phyloP scores from a whole-genome alignment of 2,888 invertebrate genomes.

The Rhamnusium bicolor region DNA sequence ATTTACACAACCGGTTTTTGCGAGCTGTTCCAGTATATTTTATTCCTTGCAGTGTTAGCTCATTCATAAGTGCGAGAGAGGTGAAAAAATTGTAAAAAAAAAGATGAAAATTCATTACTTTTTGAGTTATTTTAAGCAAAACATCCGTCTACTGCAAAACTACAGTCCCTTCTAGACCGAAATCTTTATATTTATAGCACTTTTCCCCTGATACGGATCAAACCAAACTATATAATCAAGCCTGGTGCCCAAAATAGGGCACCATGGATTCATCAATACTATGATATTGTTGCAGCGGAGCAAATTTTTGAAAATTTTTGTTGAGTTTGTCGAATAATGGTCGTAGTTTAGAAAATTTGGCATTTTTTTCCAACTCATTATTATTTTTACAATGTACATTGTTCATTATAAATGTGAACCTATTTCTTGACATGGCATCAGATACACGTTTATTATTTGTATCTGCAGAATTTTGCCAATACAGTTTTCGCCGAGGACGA shows the following conservation, averaged over 20 bases:
- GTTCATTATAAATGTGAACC: neutral
- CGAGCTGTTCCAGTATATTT: no score
- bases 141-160: no score
- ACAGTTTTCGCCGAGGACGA: no score
- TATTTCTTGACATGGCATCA: neutral
- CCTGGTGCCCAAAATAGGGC: neutral
- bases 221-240: neutral
- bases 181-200: neutral
- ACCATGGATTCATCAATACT: neutral
- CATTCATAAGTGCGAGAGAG: no score
- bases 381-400: neutral
- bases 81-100: no score
- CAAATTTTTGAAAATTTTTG: neutral
- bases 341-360: neutral
- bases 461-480: neutral
- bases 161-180: neutral
- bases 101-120: no score
- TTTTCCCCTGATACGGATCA: neutral
- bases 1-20: no score
- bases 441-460: neutral
- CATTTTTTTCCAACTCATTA: neutral
- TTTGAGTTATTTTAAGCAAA: no score
- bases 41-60: no score
- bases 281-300: neutral
- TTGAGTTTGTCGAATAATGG: neutral